A percentile compares a stretch with the other conserved stretches of the same genome.
These are phyloP conservation scores for Cephus runcator DNA, from an alignment of 2,888 invertebrate genomes.

Conservation along the genomic window DNA sequence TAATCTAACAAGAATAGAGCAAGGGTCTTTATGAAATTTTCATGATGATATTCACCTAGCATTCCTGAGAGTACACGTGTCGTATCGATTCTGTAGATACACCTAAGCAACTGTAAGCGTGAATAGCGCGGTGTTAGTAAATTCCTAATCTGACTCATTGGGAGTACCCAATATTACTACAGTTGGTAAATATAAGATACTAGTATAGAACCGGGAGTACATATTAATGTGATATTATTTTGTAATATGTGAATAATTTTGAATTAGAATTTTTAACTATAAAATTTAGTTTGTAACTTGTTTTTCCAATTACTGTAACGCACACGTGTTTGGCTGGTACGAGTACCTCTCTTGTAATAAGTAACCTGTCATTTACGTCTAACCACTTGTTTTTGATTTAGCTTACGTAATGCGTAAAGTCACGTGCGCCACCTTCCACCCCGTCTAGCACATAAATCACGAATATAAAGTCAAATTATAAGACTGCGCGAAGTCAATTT, in stretches of 20 bases:
- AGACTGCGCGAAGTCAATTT: conserved; percentile 7
- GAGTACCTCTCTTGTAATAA: neutral
- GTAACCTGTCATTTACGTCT: neutral
- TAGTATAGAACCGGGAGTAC: neutral
- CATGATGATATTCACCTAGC: conserved; percentile 26
- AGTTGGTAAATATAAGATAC: neutral
- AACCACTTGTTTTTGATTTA: neutral
- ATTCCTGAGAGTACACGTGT: conserved; percentile 45
- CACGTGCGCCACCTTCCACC: neutral
- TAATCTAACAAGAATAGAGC: neutral
- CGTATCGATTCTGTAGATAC: conserved; percentile 47
- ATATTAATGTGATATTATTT: neutral
- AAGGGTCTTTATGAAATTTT: neutral
- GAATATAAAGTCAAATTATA: conserved; percentile 33
- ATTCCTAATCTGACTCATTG: conserved; percentile 53
- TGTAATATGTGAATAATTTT: neutral
- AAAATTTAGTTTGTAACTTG: neutral
- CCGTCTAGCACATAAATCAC: neutral
- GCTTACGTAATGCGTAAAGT: neutral
- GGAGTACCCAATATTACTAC: conserved; percentile 20
- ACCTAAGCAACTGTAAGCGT: conserved; percentile 17
- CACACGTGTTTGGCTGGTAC: neutral
- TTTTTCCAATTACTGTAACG: neutral
- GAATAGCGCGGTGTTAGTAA: conserved; percentile 32
- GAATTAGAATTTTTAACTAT: neutral